Evolutionary conservation across 2,113 vertebrate species (phyloP).

Genomic region (Ailuropoda melanoleuca): DNA sequence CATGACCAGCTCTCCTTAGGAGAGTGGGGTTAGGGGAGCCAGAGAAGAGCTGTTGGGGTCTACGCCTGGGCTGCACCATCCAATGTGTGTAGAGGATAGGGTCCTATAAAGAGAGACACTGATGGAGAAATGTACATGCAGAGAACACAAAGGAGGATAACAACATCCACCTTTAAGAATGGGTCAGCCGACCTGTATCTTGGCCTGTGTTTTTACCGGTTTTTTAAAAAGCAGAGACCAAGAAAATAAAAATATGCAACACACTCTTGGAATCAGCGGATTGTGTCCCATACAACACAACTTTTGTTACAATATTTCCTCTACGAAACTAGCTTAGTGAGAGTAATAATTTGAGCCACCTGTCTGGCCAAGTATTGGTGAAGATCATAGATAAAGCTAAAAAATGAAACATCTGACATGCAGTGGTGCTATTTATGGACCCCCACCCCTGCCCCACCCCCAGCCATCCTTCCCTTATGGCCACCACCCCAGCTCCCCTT

Average conservation of each 20-base stretch:
- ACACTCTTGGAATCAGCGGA: conserved; percentile 83
- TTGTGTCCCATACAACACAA: conserved; percentile 62
- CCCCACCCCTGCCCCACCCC: not conserved
- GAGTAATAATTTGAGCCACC: conserved; percentile 87
- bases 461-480: not conserved
- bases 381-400: conserved; percentile 75
- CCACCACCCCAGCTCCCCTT: not conserved
- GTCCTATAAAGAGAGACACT: not conserved
- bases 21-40: not conserved
- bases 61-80: no score
- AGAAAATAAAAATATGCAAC: conserved; percentile 67
- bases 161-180: not conserved
- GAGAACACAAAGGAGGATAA: not conserved
- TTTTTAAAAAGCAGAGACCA: conserved; percentile 13
- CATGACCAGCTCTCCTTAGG: not conserved
- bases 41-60: not conserved
- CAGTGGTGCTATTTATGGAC: conserved; percentile 67
- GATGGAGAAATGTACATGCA: not conserved
- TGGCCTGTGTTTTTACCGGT: not conserved
- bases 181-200: not conserved
- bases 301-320: conserved; percentile 88
- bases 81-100: not conserved
- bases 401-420: conserved; percentile 87
- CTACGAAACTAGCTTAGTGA: conserved; percentile 85
- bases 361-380: conserved; percentile 82